These are phyloP conservation scores for Pseudoatta argentina DNA, from an alignment of 1,140 invertebrate genomes.

Conservation along the genomic window DNA sequence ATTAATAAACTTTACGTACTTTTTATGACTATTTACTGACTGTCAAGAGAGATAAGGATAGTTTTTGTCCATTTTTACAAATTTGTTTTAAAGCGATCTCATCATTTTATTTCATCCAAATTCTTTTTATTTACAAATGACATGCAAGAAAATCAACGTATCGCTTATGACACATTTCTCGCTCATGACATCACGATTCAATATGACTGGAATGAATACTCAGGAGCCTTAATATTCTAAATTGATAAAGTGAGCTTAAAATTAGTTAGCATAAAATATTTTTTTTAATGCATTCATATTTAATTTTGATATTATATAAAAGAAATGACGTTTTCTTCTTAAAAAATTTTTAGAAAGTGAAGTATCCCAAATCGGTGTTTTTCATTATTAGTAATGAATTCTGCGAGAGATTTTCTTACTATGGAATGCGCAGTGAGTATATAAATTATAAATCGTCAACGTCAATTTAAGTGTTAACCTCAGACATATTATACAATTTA, in stretches of 20 bases:
- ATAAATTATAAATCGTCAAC: slow-evolving; percentile 24
- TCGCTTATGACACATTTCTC: no score
- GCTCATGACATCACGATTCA: no score
- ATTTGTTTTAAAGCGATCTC: no score
- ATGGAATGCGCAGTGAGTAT: slow-evolving; percentile 97
- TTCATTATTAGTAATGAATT: slow-evolving; percentile 98
- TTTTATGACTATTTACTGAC: no score
- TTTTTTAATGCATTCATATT: not conserved
- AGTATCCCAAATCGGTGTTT: slow-evolving; percentile 96
- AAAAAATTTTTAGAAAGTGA: slow-evolving; percentile 88
- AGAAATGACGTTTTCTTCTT: not conserved
- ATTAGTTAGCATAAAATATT: not conserved
- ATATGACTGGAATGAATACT: no score
- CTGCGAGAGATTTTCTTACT: slow-evolving; percentile 98
- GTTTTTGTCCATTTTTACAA: no score
- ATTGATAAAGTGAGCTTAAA: not conserved
- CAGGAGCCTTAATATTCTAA: not conserved
- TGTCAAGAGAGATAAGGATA: no score
- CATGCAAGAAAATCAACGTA: no score
- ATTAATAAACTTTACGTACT: no score
- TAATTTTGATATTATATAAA: not conserved
- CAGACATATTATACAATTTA: not conserved
- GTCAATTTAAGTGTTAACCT: slow-evolving; percentile 22
- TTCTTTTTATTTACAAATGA: no score
- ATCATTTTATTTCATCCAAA: no score